Percentiles rank a stretch among this genome's conserved stretches.
phyloP scores from a whole-genome alignment of 1,140 invertebrate genomes.

The Globodera ellingtonae region DNA sequence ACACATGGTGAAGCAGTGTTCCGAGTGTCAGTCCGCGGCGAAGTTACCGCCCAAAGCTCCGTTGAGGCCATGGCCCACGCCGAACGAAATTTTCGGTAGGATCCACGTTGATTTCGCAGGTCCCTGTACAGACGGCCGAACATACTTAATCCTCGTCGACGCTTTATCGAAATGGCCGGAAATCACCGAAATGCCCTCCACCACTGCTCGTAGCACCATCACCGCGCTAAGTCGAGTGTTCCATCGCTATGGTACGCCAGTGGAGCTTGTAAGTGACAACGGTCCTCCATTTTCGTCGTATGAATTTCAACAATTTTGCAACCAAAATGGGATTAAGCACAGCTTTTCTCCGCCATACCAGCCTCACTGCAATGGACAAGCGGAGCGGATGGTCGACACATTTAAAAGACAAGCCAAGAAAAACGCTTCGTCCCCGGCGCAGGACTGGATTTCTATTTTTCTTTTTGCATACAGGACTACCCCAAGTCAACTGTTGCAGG shows the following conservation, averaged over 20 bases:
- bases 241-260: not conserved
- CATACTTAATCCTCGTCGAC: constrained; percentile 67
- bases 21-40: constrained; percentile 5
- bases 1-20: constrained; percentile 1
- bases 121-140: constrained; percentile 55
- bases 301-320: constrained; percentile 23
- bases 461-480: constrained; percentile 22
- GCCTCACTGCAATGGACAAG: constrained; percentile 2
- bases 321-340: constrained; percentile 23
- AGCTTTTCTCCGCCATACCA: not conserved
- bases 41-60: constrained; percentile 7
- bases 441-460: constrained; percentile 13
- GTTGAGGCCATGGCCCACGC: constrained; percentile 6
- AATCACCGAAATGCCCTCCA: constrained; percentile 58
- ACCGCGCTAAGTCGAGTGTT: not conserved
- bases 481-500: constrained; percentile 12
- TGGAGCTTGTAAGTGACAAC: not conserved
- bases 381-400: constrained; percentile 17
- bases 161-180: constrained; percentile 68
- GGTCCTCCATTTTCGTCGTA: not conserved
- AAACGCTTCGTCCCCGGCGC: not conserved
- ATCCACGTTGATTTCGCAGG: constrained; percentile 67
- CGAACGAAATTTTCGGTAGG: constrained; percentile 12
- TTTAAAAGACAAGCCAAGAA: constrained; percentile 14
- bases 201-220: constrained; percentile 16